phyloP scores from a whole-genome alignment of 2,113 vertebrate genomes.

The Edolisoma coerulescens region DNA sequence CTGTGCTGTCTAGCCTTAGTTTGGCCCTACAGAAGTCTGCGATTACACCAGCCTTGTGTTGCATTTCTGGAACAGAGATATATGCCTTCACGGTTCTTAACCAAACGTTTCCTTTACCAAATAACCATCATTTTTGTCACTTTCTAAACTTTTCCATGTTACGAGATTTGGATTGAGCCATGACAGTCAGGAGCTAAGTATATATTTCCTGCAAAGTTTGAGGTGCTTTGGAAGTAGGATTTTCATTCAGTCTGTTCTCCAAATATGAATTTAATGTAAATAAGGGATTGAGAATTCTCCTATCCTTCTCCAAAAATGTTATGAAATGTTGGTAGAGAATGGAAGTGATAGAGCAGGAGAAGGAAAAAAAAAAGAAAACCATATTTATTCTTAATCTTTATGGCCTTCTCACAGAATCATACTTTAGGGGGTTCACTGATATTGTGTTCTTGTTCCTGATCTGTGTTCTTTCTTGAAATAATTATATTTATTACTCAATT shows the following conservation, averaged over 20 bases:
- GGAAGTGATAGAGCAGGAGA: background rate
- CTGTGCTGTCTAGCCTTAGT: conserved; percentile 47
- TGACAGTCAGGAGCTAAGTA: background rate
- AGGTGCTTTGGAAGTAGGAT: background rate
- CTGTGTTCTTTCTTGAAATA: background rate
- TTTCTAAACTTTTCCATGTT: background rate
- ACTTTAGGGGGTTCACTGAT: background rate
- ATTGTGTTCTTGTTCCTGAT: background rate
- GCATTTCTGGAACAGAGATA: conserved; percentile 23
- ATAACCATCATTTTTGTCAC: background rate
- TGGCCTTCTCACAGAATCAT: background rate
- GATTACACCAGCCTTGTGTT: conserved; percentile 22
- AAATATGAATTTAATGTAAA: background rate
- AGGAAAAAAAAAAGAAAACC: background rate
- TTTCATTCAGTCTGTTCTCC: background rate
- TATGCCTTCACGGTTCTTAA: background rate
- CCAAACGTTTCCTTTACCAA: background rate
- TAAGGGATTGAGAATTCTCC: background rate
- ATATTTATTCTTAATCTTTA: background rate
- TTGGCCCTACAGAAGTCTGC: conserved; percentile 42
- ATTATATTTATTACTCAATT: background rate
- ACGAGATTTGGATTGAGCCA: background rate
- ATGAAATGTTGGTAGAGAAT: background rate
- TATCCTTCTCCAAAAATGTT: background rate
- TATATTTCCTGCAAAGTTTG: background rate